A percentile compares a stretch with the other conserved stretches of the same genome.
phyloP scores from a whole-genome alignment of 1,140 invertebrate species.

The Papilio glaucus region DNA sequence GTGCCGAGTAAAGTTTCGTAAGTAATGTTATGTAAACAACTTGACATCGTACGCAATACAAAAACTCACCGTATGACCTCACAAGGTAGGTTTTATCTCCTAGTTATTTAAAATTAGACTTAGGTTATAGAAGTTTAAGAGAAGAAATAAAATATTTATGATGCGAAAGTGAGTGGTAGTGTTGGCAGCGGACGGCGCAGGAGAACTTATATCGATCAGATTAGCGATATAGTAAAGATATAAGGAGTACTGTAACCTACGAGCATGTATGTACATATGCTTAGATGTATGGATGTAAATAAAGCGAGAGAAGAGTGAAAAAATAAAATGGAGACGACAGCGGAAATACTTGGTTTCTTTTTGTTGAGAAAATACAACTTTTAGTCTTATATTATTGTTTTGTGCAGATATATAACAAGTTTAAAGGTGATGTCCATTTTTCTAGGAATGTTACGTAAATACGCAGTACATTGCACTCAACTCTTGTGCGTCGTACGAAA shows the following conservation, averaged over 20 bases:
- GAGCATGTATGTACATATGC: no score
- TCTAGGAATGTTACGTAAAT: conserved; percentile 19
- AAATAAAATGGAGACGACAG: background rate
- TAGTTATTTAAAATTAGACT: background rate
- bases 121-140: no score
- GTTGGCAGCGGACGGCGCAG: no score
- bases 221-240: no score
- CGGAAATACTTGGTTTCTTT: background rate
- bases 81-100: conserved; percentile 4
- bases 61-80: background rate
- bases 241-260: no score
- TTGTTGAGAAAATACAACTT: no score
- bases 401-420: background rate
- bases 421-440: conserved; percentile 1
- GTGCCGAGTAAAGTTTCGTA: conserved; percentile 76
- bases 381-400: no score
- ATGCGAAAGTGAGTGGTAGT: no score
- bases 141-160: no score
- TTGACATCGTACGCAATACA: conserved; percentile 11
- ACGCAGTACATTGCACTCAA: conserved; percentile 17
- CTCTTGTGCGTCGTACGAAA: conserved; percentile 22
- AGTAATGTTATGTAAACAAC: conserved; percentile 47
- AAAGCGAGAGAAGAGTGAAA: background rate
- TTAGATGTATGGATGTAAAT: no score
- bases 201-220: no score